Percentiles rank a stretch among this genome's conserved stretches.
Conservation (phyloP, 2,888 invertebrate genomes). For the Cephus rjabovi region DNA sequence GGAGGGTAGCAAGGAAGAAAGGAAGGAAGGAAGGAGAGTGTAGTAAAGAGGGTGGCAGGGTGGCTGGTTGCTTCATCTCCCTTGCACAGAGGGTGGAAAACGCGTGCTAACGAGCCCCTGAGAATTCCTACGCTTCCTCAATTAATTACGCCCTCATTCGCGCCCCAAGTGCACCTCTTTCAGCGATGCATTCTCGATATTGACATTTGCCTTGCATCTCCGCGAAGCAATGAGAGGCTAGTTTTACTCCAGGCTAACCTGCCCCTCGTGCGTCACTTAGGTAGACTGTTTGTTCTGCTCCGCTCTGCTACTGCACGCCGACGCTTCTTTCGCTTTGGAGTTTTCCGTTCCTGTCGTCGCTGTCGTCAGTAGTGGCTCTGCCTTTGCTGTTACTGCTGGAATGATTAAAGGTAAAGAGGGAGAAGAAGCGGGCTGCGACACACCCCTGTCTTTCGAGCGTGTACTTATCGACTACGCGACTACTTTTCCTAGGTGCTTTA, state of each 20-base stretch:
- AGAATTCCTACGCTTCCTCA: conserved; percentile 47
- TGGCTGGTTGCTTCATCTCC: background rate
- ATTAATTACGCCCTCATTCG: conserved; percentile 66
- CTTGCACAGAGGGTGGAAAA: conserved; percentile 17
- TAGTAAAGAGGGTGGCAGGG: background rate
- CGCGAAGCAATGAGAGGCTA: background rate
- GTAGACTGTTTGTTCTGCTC: conserved; percentile 6
- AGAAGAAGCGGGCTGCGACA: conserved; percentile 13
- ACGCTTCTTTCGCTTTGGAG: too few relatives aligned
- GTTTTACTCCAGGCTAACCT: background rate
- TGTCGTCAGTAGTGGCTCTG: too few relatives aligned
- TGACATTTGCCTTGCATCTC: conserved; percentile 61
- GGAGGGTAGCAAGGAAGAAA: background rate
- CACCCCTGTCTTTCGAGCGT: conserved; percentile 65
- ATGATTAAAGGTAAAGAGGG: background rate
- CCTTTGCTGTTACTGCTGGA: too few relatives aligned
- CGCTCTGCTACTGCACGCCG: background rate
- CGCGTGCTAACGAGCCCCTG: conserved; percentile 22
- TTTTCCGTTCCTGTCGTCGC: too few relatives aligned
- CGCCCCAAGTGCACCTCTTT: conserved; percentile 51
- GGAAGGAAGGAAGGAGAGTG: background rate
- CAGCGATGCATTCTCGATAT: conserved; percentile 55
- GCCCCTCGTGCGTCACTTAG: background rate
- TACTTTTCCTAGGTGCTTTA: conserved; percentile 42
- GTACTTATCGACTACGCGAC: conserved; percentile 56